These are phyloP conservation scores for Aepyceros melampus DNA, from an alignment of 2,113 vertebrate species.

Conservation along the genomic window DNA sequence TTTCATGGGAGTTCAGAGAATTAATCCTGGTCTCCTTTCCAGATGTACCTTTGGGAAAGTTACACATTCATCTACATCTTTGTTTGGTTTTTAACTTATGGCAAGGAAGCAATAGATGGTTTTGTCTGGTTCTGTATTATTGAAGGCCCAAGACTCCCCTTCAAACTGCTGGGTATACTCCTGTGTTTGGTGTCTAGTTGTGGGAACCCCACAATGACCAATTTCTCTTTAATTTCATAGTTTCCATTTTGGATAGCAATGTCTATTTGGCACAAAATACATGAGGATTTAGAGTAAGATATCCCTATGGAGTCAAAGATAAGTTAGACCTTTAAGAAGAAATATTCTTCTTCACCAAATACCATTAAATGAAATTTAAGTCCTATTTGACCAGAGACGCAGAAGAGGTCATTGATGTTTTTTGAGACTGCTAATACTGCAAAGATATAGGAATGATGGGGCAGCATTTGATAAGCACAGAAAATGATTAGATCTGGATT, in stretches of 20 bases:
- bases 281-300: not conserved
- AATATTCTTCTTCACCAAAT: constrained; percentile 1
- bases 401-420: not conserved
- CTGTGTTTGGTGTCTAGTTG: not conserved
- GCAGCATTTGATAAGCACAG: not conserved
- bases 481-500: not conserved
- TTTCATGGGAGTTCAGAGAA: constrained; percentile 28
- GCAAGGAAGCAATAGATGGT: not conserved
- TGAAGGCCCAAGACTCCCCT: not conserved
- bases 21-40: not conserved
- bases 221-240: not conserved
- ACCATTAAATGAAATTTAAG: constrained; percentile 16
- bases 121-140: not conserved
- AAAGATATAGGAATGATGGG: constrained; percentile 25
- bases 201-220: not conserved
- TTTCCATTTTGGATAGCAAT: not conserved
- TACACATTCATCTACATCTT: not conserved
- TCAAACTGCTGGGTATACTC: not conserved
- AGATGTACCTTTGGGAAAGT: constrained; percentile 2
- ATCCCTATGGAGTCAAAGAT: not conserved
- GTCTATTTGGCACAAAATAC: not conserved
- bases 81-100: not conserved
- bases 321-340: constrained; percentile 16
- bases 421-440: not conserved
- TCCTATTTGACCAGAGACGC: not conserved